Base-by-base conservation (phyloP, 2,888 invertebrate genomes). In the Elmis aenea region DNA sequence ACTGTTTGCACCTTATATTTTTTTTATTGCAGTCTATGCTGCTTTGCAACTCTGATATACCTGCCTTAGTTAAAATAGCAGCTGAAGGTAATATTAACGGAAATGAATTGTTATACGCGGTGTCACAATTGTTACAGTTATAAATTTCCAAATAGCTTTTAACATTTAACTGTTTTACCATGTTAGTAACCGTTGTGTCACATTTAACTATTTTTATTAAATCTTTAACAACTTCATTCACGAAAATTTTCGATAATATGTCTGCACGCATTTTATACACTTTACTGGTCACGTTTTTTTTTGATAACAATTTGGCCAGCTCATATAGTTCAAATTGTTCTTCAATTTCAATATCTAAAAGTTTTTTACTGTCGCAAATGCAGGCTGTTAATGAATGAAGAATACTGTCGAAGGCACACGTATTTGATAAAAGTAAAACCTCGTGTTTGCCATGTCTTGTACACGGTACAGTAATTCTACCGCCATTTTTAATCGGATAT, bases 371-470 rank as follows among this genome's bases (percentile, higher is more conserved):
- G 25, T 24, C 25, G 5, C 2, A 24, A 24, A 24, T 10, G 10
- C 11, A 10, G 11, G 11, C 9, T 24, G 25, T 12, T 10, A 24
- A 11, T n/a, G 11, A 10, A 2, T 24, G 25, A 11, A 24, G 12
- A 11, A 24, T 3, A 5, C 25, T 24, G 8, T 24, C 25, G 12
- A 24, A 24, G 2, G 25, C 25, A 11, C 25, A 24, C 25, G 25
- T 24, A 5, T 24, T 24, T 5, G 25, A 24, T 11, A 24, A 24
- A n/a, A n/a, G n/a, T n/a, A n/a, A n/a, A n/a, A n/a, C n/a, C n/a
- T n/a, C n/a, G n/a, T n/a, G n/a, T n/a, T n/a, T n/a, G n/a, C n/a
- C n/a, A n/a, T n/a, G n/a, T n/a, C n/a, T n/a, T n/a, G n/a, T n/a
- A n/a, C n/a, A n/a, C n/a, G n/a, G n/a, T n/a, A n/a, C n/a, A n/a